Evolutionary conservation across 1,140 invertebrate species (phyloP).

Genomic region (Trachelipus rathkii): DNA sequence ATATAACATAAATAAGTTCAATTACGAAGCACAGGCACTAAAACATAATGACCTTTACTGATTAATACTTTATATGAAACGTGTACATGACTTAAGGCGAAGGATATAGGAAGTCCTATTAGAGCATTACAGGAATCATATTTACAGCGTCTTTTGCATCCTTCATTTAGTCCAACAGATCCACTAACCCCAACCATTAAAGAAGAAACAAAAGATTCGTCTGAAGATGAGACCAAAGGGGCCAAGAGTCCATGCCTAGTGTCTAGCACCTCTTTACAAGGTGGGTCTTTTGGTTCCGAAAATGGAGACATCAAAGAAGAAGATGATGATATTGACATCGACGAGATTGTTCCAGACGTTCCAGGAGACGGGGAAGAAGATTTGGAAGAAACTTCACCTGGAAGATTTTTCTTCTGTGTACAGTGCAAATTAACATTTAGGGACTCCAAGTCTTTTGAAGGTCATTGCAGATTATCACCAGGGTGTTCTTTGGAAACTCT

Average conservation of each 20-base stretch:
- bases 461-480: conserved; percentile 37
- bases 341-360: conserved; percentile 29
- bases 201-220: background rate
- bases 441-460: conserved; percentile 40
- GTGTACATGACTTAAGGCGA: conserved; percentile 31
- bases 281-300: conserved; percentile 31
- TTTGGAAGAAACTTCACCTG: conserved; percentile 33
- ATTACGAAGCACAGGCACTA: conserved; percentile 79
- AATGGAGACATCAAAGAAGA: conserved; percentile 42
- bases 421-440: conserved; percentile 45
- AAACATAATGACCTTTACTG: conserved; percentile 76
- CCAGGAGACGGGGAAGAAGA: conserved; percentile 37
- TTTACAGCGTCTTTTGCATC: conserved; percentile 36
- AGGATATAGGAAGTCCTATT: conserved; percentile 21
- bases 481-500: conserved; percentile 41
- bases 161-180: background rate
- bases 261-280: conserved; percentile 25
- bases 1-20: conserved; percentile 80
- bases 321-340: conserved; percentile 40
- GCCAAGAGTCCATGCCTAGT: background rate
- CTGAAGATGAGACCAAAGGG: conserved; percentile 5
- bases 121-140: conserved; percentile 35
- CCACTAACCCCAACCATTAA: conserved; percentile 26
- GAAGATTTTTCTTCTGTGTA: conserved; percentile 42
- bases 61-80: conserved; percentile 43